These are phyloP conservation scores for Arrhamphus sclerolepis DNA, from an alignment of 2,797 vertebrate species.

Conservation along the genomic window DNA sequence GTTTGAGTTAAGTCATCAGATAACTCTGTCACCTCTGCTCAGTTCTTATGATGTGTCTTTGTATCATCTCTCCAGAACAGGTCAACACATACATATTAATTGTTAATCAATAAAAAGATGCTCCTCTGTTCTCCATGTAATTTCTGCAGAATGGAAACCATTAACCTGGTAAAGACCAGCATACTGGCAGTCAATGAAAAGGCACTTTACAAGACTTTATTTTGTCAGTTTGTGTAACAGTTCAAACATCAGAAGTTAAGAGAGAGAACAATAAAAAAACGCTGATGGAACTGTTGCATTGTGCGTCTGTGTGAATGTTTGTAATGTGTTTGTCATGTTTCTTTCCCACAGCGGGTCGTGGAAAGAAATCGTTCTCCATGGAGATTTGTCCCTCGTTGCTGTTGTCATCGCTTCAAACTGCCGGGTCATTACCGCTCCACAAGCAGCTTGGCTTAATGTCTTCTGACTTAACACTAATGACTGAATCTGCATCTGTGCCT, in stretches of 20 bases:
- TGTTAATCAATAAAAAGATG: slow-evolving; percentile 67
- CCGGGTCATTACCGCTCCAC: slow-evolving; percentile 74
- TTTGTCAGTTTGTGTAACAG: slow-evolving; percentile 47
- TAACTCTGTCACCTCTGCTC: slow-evolving; percentile 60
- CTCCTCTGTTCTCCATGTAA: slow-evolving; percentile 42
- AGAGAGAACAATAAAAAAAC: slow-evolving; percentile 25
- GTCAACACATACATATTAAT: slow-evolving; percentile 73
- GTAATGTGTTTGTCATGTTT: slow-evolving; percentile 32
- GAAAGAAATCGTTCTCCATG: slow-evolving; percentile 50
- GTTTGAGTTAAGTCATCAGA: slow-evolving; percentile 59
- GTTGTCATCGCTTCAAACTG: slow-evolving; percentile 73
- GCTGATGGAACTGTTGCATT: not conserved
- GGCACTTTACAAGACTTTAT: slow-evolving; percentile 56
- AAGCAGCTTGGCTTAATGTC: slow-evolving; percentile 75
- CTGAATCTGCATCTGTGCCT: slow-evolving; percentile 73
- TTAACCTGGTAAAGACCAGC: slow-evolving; percentile 73
- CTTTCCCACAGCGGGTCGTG: slow-evolving; percentile 38
- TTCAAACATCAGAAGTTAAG: slow-evolving; percentile 34
- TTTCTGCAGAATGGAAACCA: slow-evolving; percentile 62
- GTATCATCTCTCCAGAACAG: slow-evolving; percentile 51
- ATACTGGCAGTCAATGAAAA: slow-evolving; percentile 60
- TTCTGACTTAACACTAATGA: slow-evolving; percentile 77
- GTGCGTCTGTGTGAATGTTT: slow-evolving; percentile 8
- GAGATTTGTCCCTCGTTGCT: slow-evolving; percentile 62
- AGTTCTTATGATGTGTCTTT: slow-evolving; percentile 64